Evolutionary conservation across 37 sponge, comb jelly and placozoan species (phyloP).

Genomic region (Axinella damicornis): DNA sequence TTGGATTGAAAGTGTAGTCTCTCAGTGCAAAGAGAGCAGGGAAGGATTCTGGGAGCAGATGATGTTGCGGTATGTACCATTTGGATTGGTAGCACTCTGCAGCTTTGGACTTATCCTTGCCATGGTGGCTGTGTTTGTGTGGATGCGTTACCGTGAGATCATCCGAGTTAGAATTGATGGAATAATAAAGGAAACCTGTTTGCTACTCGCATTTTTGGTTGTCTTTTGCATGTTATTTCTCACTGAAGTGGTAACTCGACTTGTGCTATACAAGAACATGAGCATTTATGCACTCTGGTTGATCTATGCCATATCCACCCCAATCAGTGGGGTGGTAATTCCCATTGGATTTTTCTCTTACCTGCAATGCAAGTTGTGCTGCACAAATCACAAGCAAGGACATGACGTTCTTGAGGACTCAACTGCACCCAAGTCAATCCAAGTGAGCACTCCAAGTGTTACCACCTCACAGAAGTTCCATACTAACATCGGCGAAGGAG

Average conservation of each 20-base stretch:
- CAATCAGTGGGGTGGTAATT: slow-evolving; percentile 5
- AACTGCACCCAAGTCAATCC: no score
- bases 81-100: not conserved
- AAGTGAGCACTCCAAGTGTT: no score
- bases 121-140: not conserved
- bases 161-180: no score
- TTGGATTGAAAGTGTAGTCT: not conserved
- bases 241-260: not conserved
- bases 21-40: not conserved
- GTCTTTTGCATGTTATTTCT: not conserved
- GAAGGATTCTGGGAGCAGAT: slow-evolving; percentile 13
- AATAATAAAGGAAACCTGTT: not conserved
- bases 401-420: not conserved
- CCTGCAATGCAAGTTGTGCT: not conserved
- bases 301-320: slow-evolving; percentile 17
- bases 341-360: slow-evolving; percentile 13
- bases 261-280: not conserved
- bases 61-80: slow-evolving; percentile 1
- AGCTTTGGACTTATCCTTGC: not conserved
- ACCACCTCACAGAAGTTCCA: no score
- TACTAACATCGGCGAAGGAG: no score
- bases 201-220: not conserved
- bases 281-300: not conserved
- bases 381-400: not conserved
- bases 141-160: not conserved